Evolutionary conservation across 2,797 vertebrate species (phyloP), one percentile per base, ranked within the genome.

Genomic region (Benthosema pterotum): DNA sequence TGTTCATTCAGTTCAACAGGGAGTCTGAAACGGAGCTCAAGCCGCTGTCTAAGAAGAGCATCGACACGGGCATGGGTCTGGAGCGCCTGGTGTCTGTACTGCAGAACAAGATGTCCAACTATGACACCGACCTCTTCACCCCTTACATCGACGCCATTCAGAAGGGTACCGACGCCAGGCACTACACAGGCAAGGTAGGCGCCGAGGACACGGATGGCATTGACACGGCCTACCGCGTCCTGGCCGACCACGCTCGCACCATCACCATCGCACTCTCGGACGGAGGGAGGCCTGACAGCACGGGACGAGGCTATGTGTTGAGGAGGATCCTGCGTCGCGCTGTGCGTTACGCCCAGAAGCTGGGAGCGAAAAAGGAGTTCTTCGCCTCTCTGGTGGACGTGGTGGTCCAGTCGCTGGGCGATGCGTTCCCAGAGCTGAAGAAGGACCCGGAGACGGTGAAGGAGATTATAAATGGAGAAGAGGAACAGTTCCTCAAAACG

Each of bases 81-180:
- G 95, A 96, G 72, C 90, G 95, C 11, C 83, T 96, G 65, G 95
- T 95, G 16, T 96, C 95, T 0, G 93, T 96, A 58, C 85, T 96
- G 76, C 95, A 96, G 88, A 93, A 92, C 78, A 95, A 95, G 88
- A 95, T 95, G 94, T 96, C 95, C 78, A 96, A 96, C 86, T 96
- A 96, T 1, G 95, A 96, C 85, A 96, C 95, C 0, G 95, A 96
- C 62, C 93, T 96, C 16, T 96, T 96, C 45, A 22, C 94, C 42
- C 95, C 95, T 43, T 95, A 95, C 83, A 95, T 96, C 55, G 89
- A 95, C 81, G 94, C 95, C 76, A 95, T 96, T 77, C 93, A 95
- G 13, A 93, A 95, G 95, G 94, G 94, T 46, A 95, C 95, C 0
- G 94, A 93, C 16, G 93, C 90, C 70, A 90, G 95, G 74, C 87